Evolutionary conservation across 2,797 vertebrate species (phyloP).

Genomic region (Champsocephalus gunnari): DNA sequence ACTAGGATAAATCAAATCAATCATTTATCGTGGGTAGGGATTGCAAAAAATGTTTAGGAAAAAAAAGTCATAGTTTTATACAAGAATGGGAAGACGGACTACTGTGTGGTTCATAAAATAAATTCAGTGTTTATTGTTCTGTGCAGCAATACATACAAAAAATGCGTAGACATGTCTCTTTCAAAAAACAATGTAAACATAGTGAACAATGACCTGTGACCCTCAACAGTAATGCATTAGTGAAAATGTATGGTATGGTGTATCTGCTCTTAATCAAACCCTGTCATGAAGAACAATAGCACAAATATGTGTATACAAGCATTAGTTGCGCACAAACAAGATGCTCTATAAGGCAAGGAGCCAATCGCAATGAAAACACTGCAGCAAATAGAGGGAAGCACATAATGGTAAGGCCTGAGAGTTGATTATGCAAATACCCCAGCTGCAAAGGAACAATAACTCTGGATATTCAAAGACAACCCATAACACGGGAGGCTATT

Average conservation of each 20-base stretch:
- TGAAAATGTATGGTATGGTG: slow-evolving; percentile 42
- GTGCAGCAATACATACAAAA: slow-evolving; percentile 49
- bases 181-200: slow-evolving; percentile 55
- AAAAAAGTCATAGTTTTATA: background rate
- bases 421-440: slow-evolving; percentile 83
- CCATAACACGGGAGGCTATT: slow-evolving; percentile 73
- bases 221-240: slow-evolving; percentile 43
- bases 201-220: slow-evolving; percentile 56
- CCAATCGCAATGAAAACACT: slow-evolving; percentile 73
- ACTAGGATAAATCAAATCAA: background rate
- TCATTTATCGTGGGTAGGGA: background rate
- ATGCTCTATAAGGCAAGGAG: slow-evolving; percentile 66
- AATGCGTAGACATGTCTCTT: slow-evolving; percentile 36
- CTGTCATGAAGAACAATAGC: slow-evolving; percentile 48
- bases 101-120: slow-evolving; percentile 27
- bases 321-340: slow-evolving; percentile 51
- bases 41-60: background rate
- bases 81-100: slow-evolving; percentile 17
- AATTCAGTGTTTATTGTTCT: slow-evolving; percentile 64
- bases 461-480: slow-evolving; percentile 78
- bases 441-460: slow-evolving; percentile 81
- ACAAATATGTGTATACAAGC: slow-evolving; percentile 50
- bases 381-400: slow-evolving; percentile 66
- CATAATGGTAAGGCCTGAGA: slow-evolving; percentile 74
- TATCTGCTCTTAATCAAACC: slow-evolving; percentile 44